Percentiles rank a stretch among this genome's conserved stretches.
Evolutionary conservation across 2,888 invertebrate genomes (phyloP).

Genomic region (Petrolisthes cinctipes): DNA sequence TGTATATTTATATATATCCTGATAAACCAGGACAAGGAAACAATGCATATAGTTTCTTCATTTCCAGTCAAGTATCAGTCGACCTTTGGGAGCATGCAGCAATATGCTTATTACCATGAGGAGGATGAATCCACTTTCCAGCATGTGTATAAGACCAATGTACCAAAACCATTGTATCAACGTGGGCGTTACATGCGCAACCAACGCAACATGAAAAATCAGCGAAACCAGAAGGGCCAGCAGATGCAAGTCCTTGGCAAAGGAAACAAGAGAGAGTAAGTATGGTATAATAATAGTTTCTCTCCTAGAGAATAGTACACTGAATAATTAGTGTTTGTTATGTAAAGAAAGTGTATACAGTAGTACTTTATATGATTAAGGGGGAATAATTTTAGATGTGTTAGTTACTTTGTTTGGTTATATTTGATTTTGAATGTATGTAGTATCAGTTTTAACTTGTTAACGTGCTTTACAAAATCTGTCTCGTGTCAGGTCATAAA

Average conservation of each 20-base stretch:
- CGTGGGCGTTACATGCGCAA: constrained; percentile 78
- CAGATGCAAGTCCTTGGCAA: constrained; percentile 88
- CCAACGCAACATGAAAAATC: constrained; percentile 70
- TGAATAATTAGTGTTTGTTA: not conserved
- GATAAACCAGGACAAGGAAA: too few species aligned
- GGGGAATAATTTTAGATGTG: too few species aligned
- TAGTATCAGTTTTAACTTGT: too few species aligned
- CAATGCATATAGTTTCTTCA: too few species aligned
- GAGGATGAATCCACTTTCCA: constrained; percentile 99
- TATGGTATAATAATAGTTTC: constrained; percentile 3
- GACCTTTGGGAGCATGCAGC: constrained; percentile 88
- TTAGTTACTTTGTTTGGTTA: too few species aligned
- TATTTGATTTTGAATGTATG: too few species aligned
- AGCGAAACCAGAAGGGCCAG: constrained; percentile 70
- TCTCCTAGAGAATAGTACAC: not conserved
- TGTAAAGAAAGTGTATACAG: too few species aligned
- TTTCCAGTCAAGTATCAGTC: constrained; percentile 83
- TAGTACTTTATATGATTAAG: too few species aligned
- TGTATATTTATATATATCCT: too few species aligned
- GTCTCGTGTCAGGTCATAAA: too few species aligned
- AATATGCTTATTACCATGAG: constrained; percentile 98
- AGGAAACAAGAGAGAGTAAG: constrained; percentile 77
- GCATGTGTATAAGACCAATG: constrained; percentile 92
- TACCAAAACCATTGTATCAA: constrained; percentile 92
- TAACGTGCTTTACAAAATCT: too few species aligned